Conservation (phyloP, 2,113 vertebrate species). For the Bubo blakistoni region DNA sequence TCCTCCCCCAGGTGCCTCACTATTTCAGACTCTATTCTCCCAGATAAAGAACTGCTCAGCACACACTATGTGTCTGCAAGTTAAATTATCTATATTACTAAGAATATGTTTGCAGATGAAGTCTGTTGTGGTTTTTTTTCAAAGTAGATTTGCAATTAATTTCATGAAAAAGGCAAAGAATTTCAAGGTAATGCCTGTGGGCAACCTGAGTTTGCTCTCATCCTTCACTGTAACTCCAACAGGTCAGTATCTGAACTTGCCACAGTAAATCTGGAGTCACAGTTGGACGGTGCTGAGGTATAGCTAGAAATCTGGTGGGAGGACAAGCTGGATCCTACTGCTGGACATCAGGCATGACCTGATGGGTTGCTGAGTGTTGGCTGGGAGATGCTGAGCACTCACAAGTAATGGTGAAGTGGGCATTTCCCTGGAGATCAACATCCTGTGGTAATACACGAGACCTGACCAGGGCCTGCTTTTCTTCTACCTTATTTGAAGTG, state of each 20-base stretch:
- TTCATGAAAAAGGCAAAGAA: not conserved
- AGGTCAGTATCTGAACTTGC: not conserved
- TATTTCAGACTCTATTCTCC: not conserved
- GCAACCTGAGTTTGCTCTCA: not conserved
- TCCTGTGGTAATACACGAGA: not conserved
- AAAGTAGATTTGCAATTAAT: not conserved
- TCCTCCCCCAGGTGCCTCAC: not conserved
- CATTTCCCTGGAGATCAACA: not conserved
- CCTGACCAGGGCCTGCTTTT: not conserved
- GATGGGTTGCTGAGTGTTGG: not conserved
- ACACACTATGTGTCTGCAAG: not conserved
- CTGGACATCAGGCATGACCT: not conserved
- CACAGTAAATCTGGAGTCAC: not conserved
- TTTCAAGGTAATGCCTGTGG: not conserved
- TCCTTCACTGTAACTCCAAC: not conserved
- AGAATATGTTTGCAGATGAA: not conserved
- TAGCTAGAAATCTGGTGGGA: not conserved
- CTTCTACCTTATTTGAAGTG: not conserved
- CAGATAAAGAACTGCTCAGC: not conserved
- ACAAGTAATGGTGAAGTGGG: not conserved
- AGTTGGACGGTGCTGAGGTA: fast-evolving
- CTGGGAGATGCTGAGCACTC: not conserved
- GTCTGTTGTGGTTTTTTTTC: too few species aligned
- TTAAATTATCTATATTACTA: not conserved
- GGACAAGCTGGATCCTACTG: not conserved